A percentile compares a stretch with the other conserved stretches of the same genome.
These are phyloP conservation scores for Zygothrica quintamaculata DNA, from an alignment of 2,888 invertebrate genomes.

Conservation along the genomic window DNA sequence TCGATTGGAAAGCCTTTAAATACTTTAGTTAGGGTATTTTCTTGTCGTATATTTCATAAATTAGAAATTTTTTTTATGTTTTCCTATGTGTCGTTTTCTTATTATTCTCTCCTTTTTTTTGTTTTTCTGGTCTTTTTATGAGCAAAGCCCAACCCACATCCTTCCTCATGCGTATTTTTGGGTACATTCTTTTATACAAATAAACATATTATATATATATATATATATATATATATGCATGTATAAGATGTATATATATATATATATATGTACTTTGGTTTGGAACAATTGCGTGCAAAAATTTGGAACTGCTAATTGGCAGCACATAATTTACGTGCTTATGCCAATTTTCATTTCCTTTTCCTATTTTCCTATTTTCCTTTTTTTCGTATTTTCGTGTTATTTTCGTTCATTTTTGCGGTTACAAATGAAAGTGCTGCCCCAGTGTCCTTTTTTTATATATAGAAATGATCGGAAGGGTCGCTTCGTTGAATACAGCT, in stretches of 20 bases:
- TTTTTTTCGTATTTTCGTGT: conserved; percentile 44
- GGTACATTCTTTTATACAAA: conserved; percentile 28
- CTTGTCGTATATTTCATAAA: not conserved
- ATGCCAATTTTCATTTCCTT: conserved; percentile 67
- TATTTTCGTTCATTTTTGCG: conserved; percentile 44
- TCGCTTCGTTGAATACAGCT: not conserved
- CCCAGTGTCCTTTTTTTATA: conserved; percentile 6
- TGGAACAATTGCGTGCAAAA: conserved; percentile 62
- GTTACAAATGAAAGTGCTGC: conserved; percentile 10
- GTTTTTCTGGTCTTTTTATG: conserved; percentile 16
- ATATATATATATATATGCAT: too few relatives aligned
- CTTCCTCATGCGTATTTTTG: conserved; percentile 44
- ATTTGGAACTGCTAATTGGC: conserved; percentile 77
- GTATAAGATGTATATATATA: too few relatives aligned
- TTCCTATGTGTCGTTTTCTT: conserved; percentile 19
- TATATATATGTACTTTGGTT: not conserved
- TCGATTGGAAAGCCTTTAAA: too few relatives aligned
- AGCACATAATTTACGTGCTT: conserved; percentile 78
- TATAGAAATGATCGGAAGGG: not conserved
- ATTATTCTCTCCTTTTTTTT: conserved; percentile 15
- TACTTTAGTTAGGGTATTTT: too few relatives aligned
- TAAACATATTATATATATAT: too few relatives aligned
- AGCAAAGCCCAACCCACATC: conserved; percentile 10
- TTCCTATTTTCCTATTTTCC: too few relatives aligned
- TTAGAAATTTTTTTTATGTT: conserved; percentile 10